A percentile compares a stretch with the other conserved stretches of the same genome.
Conservation (phyloP, 2,888 invertebrate species). For the Coenonympha glycerion region DNA sequence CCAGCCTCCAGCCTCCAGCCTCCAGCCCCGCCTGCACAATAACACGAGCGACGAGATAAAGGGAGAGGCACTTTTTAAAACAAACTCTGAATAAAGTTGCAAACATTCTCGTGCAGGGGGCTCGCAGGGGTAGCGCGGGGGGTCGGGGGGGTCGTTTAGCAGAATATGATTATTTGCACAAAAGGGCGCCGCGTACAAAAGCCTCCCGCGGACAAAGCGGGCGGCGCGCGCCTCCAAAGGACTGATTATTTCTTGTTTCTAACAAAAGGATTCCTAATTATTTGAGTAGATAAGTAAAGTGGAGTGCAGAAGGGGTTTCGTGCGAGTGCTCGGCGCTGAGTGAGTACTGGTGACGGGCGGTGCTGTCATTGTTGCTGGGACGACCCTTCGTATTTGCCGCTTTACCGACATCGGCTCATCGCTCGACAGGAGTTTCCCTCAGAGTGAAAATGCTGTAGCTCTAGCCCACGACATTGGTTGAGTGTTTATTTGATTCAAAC, state of each 20-base stretch:
- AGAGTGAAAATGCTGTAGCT: too few species aligned
- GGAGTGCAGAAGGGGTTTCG: conserved; percentile 18
- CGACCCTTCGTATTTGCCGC: too few species aligned
- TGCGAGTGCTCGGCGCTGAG: neutral
- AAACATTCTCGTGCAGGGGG: conserved; percentile 24
- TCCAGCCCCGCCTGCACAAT: conserved; percentile 3
- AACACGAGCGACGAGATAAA: conserved; percentile 19
- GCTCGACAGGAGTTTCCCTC: too few species aligned
- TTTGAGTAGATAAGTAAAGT: conserved; percentile 31
- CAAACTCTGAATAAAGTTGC: conserved; percentile 27
- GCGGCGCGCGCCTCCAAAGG: conserved; percentile 46
- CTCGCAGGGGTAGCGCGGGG: conserved; percentile 23
- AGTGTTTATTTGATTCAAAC: too few species aligned
- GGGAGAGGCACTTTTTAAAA: conserved; percentile 18
- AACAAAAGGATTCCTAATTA: conserved; percentile 49
- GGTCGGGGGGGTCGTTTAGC: conserved; percentile 34
- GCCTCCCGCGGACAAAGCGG: conserved; percentile 48
- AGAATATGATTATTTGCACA: conserved; percentile 48
- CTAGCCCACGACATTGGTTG: too few species aligned
- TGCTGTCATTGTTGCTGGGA: too few species aligned
- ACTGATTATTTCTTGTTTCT: conserved; percentile 52
- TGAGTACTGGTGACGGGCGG: too few species aligned
- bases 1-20: neutral
- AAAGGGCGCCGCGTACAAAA: conserved; percentile 41
- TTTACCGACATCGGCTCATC: too few species aligned